These are phyloP conservation scores for Thereva nobilitata DNA, from an alignment of 2,888 invertebrate species.

Conservation along the genomic window DNA sequence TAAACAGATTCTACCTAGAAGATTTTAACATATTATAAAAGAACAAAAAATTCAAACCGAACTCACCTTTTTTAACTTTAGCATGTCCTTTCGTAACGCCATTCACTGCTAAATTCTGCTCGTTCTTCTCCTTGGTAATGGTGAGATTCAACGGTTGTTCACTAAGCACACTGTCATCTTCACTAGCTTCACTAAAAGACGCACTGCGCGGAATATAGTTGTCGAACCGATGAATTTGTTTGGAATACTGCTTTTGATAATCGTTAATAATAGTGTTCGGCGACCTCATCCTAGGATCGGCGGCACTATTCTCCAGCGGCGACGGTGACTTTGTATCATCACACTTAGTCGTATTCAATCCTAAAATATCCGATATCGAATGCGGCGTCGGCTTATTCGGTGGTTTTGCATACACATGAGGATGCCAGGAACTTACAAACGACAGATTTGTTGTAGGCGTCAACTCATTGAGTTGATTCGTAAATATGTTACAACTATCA, in stretches of 20 bases:
- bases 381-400: conserved; percentile 84
- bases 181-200: conserved; percentile 58
- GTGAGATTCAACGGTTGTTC: conserved; percentile 66
- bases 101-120: conserved; percentile 46
- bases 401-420: conserved; percentile 84
- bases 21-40: background rate
- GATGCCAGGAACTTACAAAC: conserved; percentile 72
- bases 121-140: conserved; percentile 49
- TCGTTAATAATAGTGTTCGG: conserved; percentile 54
- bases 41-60: background rate
- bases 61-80: conserved; percentile 45
- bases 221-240: conserved; percentile 47
- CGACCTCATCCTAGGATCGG: conserved; percentile 47
- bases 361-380: conserved; percentile 85
- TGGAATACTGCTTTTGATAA: conserved; percentile 52
- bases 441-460: conserved; percentile 16
- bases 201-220: conserved; percentile 38
- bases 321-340: conserved; percentile 27
- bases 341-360: conserved; percentile 57
- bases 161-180: conserved; percentile 55
- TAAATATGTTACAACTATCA: no score
- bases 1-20: no score
- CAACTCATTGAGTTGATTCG: conserved; percentile 10
- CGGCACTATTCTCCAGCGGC: conserved; percentile 22
- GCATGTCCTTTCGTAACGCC: conserved; percentile 50